Evolutionary conservation across 2,113 vertebrate species (phyloP), one percentile per base, ranked within the genome.

Genomic region (Nannospalax galili): DNA sequence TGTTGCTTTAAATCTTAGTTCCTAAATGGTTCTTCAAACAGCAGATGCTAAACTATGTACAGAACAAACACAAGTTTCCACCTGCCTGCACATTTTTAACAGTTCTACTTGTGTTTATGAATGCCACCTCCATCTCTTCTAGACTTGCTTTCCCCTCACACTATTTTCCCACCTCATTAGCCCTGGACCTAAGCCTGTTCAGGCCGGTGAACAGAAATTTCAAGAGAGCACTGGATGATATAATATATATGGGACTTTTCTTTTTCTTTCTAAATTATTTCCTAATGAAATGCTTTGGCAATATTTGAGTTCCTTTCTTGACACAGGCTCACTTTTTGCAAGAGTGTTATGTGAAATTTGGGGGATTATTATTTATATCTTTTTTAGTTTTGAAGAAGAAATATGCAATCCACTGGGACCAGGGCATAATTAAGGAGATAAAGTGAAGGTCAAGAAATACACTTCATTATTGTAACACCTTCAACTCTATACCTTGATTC

Each of bases 1-100:
- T n/a, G 92, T 70, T 77, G 48, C 60, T 89, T 92, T 89, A 96
- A 93, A 92, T 81, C 84, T 96, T 81, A 94, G 88, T 79, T 94
- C 56, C 80, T 94, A 88, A 95, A 88, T 95, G 69, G 24, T 37
- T 93, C 88, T 95, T 96, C 87, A 85, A 87, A 92, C 60, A 93
- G 64, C 88, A 97, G 93, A 91, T 95, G 92, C 42, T 92, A 79
- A 93, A 60, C 85, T 67, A 80, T 28, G 5, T 86, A 56, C 17
- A 35, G 35, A 37, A 72, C 52, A 75, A 91, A 88, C 56, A 42
- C 42, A 70, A 37, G 16, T 60, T 91, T 84, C 89, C 82, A 91
- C 91, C 64, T 79, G 78, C 77, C 77, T 45, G 35, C 30, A 22
- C 62, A 17, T 73, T 74, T 79, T n/a, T 75, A 92, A 37, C 67